Conservation (phyloP, 2,113 vertebrate species). For the Oenanthe oenanthe region DNA sequence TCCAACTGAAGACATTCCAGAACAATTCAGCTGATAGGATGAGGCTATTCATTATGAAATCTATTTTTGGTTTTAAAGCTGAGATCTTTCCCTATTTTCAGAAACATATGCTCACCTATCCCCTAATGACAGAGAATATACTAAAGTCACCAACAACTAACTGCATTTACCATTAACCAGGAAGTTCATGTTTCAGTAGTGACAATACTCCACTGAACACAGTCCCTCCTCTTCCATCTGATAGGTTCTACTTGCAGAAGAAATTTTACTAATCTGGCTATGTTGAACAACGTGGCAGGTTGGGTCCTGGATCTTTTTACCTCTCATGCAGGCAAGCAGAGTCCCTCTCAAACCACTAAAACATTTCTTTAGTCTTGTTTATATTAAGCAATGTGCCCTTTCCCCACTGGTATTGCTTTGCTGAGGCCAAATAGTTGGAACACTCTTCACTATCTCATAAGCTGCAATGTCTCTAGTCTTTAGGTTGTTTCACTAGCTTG, state of each 20-base stretch:
- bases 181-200: background rate
- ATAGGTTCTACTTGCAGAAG: background rate
- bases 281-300: background rate
- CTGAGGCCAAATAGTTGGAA: background rate
- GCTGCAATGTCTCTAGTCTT: background rate
- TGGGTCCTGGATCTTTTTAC: background rate
- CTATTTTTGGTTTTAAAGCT: background rate
- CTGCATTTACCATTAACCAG: background rate
- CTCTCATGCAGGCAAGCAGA: background rate
- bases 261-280: background rate
- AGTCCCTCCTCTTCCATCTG: background rate
- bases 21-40: background rate
- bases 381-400: background rate
- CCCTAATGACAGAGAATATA: background rate
- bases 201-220: background rate
- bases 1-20: background rate
- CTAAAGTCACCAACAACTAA: background rate
- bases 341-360: background rate
- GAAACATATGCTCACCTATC: background rate
- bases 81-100: background rate
- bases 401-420: background rate
- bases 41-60: background rate
- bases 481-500: background rate
- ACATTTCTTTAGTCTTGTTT: background rate
- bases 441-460: background rate